A percentile compares a stretch with the other conserved stretches of the same genome.
phyloP scores from a whole-genome alignment of 2,888 invertebrate species.

The Lottia scabra region DNA sequence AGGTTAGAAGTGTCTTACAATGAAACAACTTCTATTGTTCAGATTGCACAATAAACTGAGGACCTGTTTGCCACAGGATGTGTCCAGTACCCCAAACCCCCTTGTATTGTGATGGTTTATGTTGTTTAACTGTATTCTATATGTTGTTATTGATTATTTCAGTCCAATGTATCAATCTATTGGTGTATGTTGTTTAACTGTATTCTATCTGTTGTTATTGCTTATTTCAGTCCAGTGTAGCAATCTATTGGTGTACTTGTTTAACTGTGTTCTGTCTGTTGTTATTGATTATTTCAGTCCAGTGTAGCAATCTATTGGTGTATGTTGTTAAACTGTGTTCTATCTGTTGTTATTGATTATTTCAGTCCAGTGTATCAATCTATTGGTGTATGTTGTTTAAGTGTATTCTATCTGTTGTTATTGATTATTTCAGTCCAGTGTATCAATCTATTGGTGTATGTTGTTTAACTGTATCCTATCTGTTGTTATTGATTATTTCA shows the following conservation, averaged over 20 bases:
- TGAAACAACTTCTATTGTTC: too few species aligned
- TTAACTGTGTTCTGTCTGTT: too few species aligned
- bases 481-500: slow-evolving; percentile 10
- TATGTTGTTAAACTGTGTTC: background rate
- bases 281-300: slow-evolving; percentile 3
- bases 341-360: slow-evolving; percentile 4
- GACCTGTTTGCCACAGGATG: too few species aligned
- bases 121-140: slow-evolving; percentile 2
- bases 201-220: background rate
- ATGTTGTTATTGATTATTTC: slow-evolving; percentile 1
- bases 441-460: background rate
- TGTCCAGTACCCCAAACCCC: too few species aligned
- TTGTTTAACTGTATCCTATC: background rate
- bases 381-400: background rate
- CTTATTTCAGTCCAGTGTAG: too few species aligned
- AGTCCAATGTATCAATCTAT: slow-evolving; percentile 8
- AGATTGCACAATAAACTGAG: too few species aligned
- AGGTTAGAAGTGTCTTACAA: too few species aligned
- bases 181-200: background rate
- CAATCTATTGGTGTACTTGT: too few species aligned
- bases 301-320: background rate
- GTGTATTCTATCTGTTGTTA: slow-evolving; percentile 7
- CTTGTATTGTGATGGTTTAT: too few species aligned
- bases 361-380: slow-evolving; percentile 9
- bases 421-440: slow-evolving; percentile 10